phyloP scores from a whole-genome alignment of 2,888 invertebrate species.

The Troilus luridus region DNA sequence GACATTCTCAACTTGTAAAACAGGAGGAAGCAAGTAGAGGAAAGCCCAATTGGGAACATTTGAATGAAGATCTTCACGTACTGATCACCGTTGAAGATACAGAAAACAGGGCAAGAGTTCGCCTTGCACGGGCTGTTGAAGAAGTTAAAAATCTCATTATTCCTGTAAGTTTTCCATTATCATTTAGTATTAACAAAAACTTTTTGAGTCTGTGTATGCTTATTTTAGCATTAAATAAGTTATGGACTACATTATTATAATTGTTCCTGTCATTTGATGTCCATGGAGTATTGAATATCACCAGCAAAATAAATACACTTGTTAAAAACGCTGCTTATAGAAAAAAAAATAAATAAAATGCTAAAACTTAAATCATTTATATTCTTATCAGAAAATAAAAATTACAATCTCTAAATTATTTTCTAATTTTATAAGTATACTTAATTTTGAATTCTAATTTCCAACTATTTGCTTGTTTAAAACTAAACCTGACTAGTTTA shows the following conservation, averaged over 20 bases:
- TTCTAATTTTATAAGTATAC: background rate
- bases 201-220: background rate
- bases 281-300: too few species aligned
- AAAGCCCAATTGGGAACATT: constrained; percentile 99
- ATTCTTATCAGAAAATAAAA: too few species aligned
- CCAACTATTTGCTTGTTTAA: background rate
- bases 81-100: constrained; percentile 99
- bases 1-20: constrained; percentile 61
- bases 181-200: background rate
- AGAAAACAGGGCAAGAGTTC: constrained; percentile 94
- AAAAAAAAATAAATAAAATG: too few species aligned
- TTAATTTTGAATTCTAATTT: background rate
- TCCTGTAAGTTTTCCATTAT: constrained; percentile 78
- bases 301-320: background rate
- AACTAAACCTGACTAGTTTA: background rate
- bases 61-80: constrained; percentile 98
- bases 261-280: too few species aligned
- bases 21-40: constrained; percentile 99
- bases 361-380: too few species aligned
- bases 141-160: constrained; percentile 98
- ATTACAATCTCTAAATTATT: too few species aligned
- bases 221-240: background rate
- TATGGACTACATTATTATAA: background rate
- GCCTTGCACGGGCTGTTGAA: constrained; percentile 95
- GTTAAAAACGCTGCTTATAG: too few species aligned